Base-by-base conservation (phyloP, 2,797 vertebrate genomes). In the Halcyon chelicuti region DNA sequence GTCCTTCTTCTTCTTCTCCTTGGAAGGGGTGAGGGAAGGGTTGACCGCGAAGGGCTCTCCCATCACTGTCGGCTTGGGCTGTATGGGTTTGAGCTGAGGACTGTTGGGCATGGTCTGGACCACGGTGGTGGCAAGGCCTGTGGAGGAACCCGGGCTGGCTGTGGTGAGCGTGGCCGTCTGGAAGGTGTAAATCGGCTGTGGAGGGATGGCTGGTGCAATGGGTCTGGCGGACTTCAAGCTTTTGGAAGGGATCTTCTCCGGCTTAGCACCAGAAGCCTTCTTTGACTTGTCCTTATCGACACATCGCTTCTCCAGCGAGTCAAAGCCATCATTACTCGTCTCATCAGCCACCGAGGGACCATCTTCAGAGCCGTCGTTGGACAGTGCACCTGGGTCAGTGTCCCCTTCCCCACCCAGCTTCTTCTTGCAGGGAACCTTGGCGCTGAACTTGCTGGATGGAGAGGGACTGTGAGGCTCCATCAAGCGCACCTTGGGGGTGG, bases 1-100 rank as follows among this genome's bases (percentile, higher is more conserved):
- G 87, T 99, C 99, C 92, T 99, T 99, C 96, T 99, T 99, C 94
- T 99, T 99, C 97, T 99, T 99, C 96, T 99, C 99, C 98, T 99
- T 99, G 92, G 99, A 98, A 94, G 98, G 98, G 58, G 98, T 98
- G 92, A 99, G 97, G 72, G 98, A 96, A 47, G 99, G 99, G 97
- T 98, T 99, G 85, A 98, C 97, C 0, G 98, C 85, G 3, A 98
- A 98, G 54, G 98, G 98, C 60, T 99, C 99, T 93, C 98, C 99
- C 97, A 99, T 98, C 51, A 98, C 98, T 0, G 99, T 98, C 14
- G 99, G 98, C 95, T 99, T 99, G 83, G 99, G 98, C 89, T 99
- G 99, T 80, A 99, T 98, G 58, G 99, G 99, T 96, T 99, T 99
- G 96, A 99, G 98, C 67, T 99, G 99, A 26, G 99, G 99, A 88